These are phyloP conservation scores for Myopa tessellatipennis DNA, from an alignment of 2,888 invertebrate genomes.

Conservation along the genomic window DNA sequence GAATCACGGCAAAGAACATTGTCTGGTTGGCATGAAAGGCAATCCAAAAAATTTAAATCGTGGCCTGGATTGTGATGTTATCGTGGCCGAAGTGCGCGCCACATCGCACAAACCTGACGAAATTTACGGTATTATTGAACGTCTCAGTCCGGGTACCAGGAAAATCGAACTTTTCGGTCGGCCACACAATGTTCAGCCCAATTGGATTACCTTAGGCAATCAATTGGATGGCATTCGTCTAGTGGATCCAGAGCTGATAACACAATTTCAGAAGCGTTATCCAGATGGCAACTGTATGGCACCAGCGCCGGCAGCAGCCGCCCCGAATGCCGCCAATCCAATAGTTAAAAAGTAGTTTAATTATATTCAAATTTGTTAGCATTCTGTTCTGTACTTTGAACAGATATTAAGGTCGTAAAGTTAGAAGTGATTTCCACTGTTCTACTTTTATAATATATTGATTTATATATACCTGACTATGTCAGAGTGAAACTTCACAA, in stretches of 20 bases:
- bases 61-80: conserved; percentile 96
- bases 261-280: conserved; percentile 89
- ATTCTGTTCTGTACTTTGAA: background rate
- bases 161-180: conserved; percentile 98
- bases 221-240: conserved; percentile 95
- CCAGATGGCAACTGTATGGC: conserved; percentile 81
- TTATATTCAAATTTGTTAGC: background rate
- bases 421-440: no score
- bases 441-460: no score
- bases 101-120: conserved; percentile 99
- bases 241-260: conserved; percentile 91
- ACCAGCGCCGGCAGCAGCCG: conserved; percentile 52
- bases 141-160: conserved; percentile 94
- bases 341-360: conserved; percentile 29
- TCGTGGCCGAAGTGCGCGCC: conserved; percentile 97
- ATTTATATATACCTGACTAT: no score
- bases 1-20: conserved; percentile 98
- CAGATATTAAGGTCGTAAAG: no score
- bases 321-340: conserved; percentile 33
- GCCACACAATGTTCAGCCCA: conserved; percentile 97
- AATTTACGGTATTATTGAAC: conserved; percentile 97
- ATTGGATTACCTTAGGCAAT: conserved; percentile 98
- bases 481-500: no score
- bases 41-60: conserved; percentile 90
- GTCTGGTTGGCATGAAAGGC: conserved; percentile 96